Base-by-base conservation (phyloP, 37 sponge, comb jelly and placozoan species). In the Tethya wilhelma region DNA sequence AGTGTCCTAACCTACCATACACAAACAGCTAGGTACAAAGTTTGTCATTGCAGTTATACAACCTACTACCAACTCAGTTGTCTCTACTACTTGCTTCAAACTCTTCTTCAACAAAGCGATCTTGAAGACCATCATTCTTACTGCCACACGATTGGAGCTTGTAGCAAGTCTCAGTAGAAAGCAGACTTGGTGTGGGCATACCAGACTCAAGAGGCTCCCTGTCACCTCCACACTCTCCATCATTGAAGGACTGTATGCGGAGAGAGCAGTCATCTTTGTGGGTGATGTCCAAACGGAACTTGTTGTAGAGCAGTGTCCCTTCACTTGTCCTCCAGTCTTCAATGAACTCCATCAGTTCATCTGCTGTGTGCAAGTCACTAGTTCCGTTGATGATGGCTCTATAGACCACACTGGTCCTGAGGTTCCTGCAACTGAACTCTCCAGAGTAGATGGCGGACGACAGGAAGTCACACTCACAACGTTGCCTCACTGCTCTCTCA, bases 351-450 rank as follows among this genome's bases (percentile, higher is more conserved):
- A 69, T 17, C 19, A 69, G 70, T 40, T 69, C 23, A 42, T 42
- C 23, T 22, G 70, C 70, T 42, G 42, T 38, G 11, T 3, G 70
- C 25, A 41, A 2, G 20, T 38, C 70, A 11, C 70, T 69, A 11
- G 70, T 42, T 19, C 70, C 70, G n/a, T 69, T 69, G 20, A 69
- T 69, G 20, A 12, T 69, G 3, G 44, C 42, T 29, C 70, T 2
- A 29, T 69, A 69, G 22, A 42, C n/a, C 1, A 69, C 44, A 4
- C 26, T 23, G 3, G 70, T 69, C 22, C 44, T 69, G 2, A n/a
- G 38, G 3, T 7, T 69, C 70, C 41, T 42, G 28, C 70, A 69
- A 44, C 70, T 69, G 44, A 69, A 69, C 29, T 69, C 44, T 2
- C 70, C 70, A 42, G 39, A 38, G 41, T 42, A 33, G 2, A 69